These are phyloP conservation scores for Bombus balteatus DNA, from an alignment of 1,140 invertebrate genomes.

Conservation along the genomic window DNA sequence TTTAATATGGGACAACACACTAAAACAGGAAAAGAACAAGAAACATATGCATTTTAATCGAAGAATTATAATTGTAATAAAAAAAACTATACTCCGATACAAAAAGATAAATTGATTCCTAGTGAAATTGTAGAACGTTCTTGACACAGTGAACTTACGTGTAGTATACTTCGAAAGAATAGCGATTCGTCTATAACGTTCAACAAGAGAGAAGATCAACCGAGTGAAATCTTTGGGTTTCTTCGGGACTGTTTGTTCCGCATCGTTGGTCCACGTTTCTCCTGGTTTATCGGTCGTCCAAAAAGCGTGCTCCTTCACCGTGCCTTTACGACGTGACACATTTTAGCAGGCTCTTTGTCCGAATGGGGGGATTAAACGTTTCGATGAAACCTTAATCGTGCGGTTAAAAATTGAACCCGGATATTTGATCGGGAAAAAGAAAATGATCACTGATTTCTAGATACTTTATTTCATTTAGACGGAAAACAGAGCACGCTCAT, in stretches of 20 bases:
- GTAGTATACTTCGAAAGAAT: not conserved
- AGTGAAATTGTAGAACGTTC: not conserved
- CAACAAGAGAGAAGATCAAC: not conserved
- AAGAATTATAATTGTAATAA: not conserved
- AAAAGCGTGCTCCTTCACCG: not conserved
- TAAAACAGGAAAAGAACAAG: no score
- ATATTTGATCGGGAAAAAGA: not conserved
- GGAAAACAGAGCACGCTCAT: no score
- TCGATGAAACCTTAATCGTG: not conserved
- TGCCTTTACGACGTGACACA: conserved; percentile 22
- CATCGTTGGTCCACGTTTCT: conserved; percentile 14
- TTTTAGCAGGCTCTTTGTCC: not conserved
- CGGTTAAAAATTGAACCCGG: not conserved
- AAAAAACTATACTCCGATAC: not conserved
- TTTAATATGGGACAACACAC: no score
- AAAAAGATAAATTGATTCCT: no score
- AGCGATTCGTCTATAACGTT: not conserved
- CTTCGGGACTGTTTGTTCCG: conserved; percentile 26
- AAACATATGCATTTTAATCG: no score
- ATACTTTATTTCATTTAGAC: no score
- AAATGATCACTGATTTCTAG: no score
- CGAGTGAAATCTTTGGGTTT: not conserved
- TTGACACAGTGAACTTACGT: not conserved
- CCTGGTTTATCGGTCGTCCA: conserved; percentile 8
- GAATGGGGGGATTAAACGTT: not conserved